A percentile compares a stretch with the other conserved stretches of the same genome.
phyloP scores from a whole-genome alignment of 2,113 vertebrate genomes.

The Ctenomys sociabilis region DNA sequence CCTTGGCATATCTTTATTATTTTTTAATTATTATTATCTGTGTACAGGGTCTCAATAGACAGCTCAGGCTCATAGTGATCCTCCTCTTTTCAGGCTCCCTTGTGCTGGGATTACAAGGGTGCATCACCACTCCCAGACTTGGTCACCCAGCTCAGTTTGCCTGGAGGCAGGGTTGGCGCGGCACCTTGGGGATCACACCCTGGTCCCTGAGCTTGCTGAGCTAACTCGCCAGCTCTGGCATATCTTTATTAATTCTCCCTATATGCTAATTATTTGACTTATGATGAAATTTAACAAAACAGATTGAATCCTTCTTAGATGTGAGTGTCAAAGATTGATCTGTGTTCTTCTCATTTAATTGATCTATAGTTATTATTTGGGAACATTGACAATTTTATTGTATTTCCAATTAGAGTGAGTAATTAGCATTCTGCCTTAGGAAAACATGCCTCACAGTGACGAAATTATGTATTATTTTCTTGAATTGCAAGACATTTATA shows the following conservation, averaged over 20 bases:
- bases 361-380: slow-evolving; percentile 56
- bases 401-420: slow-evolving; percentile 35
- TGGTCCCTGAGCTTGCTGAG: too few species aligned
- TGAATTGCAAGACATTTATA: slow-evolving; percentile 15
- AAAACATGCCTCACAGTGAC: background rate
- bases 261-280: slow-evolving; percentile 19
- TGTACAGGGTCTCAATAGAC: too few species aligned
- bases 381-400: slow-evolving; percentile 24
- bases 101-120: too few species aligned
- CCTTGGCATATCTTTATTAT: slow-evolving; percentile 30
- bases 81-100: too few species aligned
- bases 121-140: too few species aligned
- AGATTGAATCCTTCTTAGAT: slow-evolving; percentile 11
- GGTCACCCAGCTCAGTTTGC: too few species aligned
- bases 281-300: slow-evolving; percentile 54
- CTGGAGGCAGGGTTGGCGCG: too few species aligned
- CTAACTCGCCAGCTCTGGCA: background rate
- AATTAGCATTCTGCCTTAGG: slow-evolving; percentile 54
- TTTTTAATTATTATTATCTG: too few species aligned
- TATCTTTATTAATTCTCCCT: slow-evolving; percentile 55
- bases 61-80: too few species aligned
- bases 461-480: slow-evolving; percentile 43
- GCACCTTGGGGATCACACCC: too few species aligned
- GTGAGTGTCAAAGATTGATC: slow-evolving; percentile 41
- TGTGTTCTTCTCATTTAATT: slow-evolving; percentile 33